Percentiles rank a stretch among this genome's conserved stretches.
These are phyloP conservation scores for Halcyon badia DNA, from an alignment of 2,797 vertebrate genomes.

Conservation along the genomic window DNA sequence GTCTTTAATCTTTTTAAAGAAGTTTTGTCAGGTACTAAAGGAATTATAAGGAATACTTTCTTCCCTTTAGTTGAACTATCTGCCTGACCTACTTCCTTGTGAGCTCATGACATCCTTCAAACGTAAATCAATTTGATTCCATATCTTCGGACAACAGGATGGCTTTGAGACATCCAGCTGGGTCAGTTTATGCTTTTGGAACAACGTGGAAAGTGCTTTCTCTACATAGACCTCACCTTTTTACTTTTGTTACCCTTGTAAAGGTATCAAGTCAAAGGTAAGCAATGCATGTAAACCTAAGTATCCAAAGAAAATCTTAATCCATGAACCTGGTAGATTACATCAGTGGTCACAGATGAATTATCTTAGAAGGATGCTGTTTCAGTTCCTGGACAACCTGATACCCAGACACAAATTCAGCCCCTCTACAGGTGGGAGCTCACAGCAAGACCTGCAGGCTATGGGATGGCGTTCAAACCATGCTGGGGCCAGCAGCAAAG, in stretches of 20 bases:
- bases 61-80: neutral
- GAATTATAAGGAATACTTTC: neutral
- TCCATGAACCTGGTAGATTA: neutral
- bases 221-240: neutral
- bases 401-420: neutral
- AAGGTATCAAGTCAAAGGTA: neutral
- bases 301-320: neutral
- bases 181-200: neutral
- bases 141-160: neutral
- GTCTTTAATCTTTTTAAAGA: conserved; percentile 22
- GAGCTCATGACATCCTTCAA: conserved; percentile 8
- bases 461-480: neutral
- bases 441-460: neutral
- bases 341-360: neutral
- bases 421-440: neutral
- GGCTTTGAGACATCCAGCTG: neutral
- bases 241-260: neutral
- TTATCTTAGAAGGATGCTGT: too few relatives aligned
- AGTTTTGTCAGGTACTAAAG: neutral
- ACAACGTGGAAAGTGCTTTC: neutral
- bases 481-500: neutral
- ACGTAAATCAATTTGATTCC: neutral
- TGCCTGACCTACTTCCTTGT: neutral
- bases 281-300: neutral
- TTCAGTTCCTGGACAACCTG: neutral